A percentile compares a stretch with the other conserved stretches of the same genome.
phyloP scores from a whole-genome alignment of 2,113 vertebrate species.

The Abramis brama region DNA sequence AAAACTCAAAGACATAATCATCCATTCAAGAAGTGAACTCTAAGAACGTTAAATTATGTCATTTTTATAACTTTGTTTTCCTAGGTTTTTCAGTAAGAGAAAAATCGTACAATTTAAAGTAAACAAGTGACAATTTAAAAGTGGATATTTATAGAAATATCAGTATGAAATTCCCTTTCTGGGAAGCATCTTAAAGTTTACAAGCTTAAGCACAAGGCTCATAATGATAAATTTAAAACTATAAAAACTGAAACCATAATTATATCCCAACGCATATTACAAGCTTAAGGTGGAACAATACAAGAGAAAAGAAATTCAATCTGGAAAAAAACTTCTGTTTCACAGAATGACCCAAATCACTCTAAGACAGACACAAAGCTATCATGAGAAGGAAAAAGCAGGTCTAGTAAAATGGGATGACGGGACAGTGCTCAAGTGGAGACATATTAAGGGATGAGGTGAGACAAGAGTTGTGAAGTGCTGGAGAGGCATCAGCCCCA shows the following conservation, averaged over 20 bases:
- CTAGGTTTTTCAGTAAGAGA: neutral
- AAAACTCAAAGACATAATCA: neutral
- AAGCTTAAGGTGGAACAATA: neutral
- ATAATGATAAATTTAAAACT: no score
- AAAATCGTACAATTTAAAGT: neutral
- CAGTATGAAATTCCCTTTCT: neutral
- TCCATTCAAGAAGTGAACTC: neutral
- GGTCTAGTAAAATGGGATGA: neutral
- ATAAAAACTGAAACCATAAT: neutral
- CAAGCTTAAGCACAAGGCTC: neutral
- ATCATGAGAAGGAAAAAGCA: neutral
- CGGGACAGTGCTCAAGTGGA: neutral
- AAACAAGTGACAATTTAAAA: neutral
- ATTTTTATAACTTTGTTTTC: neutral
- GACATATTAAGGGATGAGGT: neutral
- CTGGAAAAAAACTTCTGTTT: neutral
- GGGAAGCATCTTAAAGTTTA: neutral
- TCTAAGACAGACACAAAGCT: neutral
- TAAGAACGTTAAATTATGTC: no score
- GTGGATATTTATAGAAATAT: neutral
- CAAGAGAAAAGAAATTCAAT: neutral
- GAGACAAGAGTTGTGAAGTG: conserved; percentile 17
- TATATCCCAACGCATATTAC: neutral
- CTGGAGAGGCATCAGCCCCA: neutral
- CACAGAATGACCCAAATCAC: neutral